Conservation (phyloP, 2,113 vertebrate species). For the Sylvia atricapilla region DNA sequence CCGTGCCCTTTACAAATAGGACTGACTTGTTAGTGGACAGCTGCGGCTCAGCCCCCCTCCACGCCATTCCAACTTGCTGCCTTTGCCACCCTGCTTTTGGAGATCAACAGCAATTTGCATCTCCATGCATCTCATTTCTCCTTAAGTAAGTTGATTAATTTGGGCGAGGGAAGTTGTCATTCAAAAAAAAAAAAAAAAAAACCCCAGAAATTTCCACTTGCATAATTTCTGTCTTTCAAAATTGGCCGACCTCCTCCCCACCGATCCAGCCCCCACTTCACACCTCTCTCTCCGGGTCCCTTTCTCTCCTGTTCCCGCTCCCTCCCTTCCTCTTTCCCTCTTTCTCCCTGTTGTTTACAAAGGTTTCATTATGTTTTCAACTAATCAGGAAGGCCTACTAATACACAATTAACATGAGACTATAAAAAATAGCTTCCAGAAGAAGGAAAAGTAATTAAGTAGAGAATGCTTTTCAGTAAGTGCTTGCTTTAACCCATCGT, state of each 20-base stretch:
- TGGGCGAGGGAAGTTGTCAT: slow-evolving; percentile 4
- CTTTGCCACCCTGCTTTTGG: slow-evolving; percentile 54
- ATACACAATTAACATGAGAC: slow-evolving; percentile 86
- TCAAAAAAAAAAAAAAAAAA: slow-evolving; percentile 48
- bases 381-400: slow-evolving; percentile 83
- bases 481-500: slow-evolving; percentile 77
- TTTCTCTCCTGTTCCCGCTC: neutral
- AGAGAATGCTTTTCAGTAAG: slow-evolving; percentile 82
- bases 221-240: slow-evolving; percentile 47
- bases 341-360: slow-evolving; percentile 81
- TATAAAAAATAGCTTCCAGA: slow-evolving; percentile 83
- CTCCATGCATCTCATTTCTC: slow-evolving; percentile 50
- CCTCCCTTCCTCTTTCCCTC: slow-evolving; percentile 40
- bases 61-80: slow-evolving; percentile 48
- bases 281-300: slow-evolving; percentile 25
- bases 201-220: slow-evolving; percentile 29
- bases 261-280: slow-evolving; percentile 45
- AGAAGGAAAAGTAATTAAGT: slow-evolving; percentile 85
- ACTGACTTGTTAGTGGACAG: slow-evolving; percentile 58
- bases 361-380: slow-evolving; percentile 87
- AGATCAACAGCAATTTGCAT: slow-evolving; percentile 59
- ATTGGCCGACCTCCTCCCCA: neutral
- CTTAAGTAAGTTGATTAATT: slow-evolving; percentile 49
- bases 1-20: slow-evolving; percentile 42
- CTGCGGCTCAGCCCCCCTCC: slow-evolving; percentile 38